Base-by-base conservation (phyloP, 2,113 vertebrate species). In the Gopherus flavomarginatus region DNA sequence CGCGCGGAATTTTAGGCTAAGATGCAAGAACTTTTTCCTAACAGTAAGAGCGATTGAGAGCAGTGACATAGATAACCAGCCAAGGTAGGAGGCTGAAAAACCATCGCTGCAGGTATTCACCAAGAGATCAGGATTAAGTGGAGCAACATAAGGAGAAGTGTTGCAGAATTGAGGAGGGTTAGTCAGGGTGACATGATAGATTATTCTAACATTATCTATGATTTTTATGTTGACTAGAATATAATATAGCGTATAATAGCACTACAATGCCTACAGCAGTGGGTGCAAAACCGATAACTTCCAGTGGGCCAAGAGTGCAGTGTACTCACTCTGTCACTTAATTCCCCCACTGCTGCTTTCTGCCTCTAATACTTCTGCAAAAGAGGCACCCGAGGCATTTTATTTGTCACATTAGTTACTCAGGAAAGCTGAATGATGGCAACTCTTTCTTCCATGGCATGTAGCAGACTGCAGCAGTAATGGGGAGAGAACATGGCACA, bases 11-110 rank as follows among this genome's bases (percentile, higher is more conserved):
- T 94, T 93, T 90, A 93, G 80, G 79, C 95, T 93, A 90, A 35
- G 31, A 85, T 87, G 2, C 89, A 96, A 88, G 77, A 95, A 90
- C 89, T 89, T 96, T 91, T 87, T 93, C 75, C 27, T 92, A 75
- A 50, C 81, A 44, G 9, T 59, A 96, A 87, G 83, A 84, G 81
- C 90, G 87, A 19, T 88, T 44, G 83, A 81, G 88, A 95, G 31
- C 44, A 91, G 83, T 77, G 62, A 91, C 72, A 75, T 92, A 95
- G 95, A 91, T 97, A 96, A 87, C 77, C 85, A 35, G 31, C 14
- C 62, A 54, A 87, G 57, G 85, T 81, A 90, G 87, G 79, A 96
- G 81, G 52, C 62, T 88, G 81, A 89, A 94, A 38, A 53, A 50
- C 52, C 84, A 94, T 83, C 89, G 35, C 83, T 93, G 47, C 81